Percentiles rank a stretch among this genome's conserved stretches.
These are phyloP conservation scores for Canis aureus DNA, from an alignment of 2,113 vertebrate genomes.

Conservation along the genomic window DNA sequence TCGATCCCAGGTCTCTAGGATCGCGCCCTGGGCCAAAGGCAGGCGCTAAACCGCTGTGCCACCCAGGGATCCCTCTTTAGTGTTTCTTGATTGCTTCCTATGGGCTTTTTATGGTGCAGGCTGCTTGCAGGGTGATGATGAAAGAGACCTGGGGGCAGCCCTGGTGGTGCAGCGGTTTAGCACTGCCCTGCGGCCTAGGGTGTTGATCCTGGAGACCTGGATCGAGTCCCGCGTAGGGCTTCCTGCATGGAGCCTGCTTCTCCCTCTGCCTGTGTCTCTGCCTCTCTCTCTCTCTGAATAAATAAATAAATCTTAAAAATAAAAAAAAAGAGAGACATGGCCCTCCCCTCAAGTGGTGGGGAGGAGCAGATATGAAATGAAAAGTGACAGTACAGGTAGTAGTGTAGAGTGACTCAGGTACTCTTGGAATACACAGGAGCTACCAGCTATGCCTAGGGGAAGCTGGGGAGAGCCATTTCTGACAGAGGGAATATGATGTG, in stretches of 20 bases:
- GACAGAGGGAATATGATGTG: background rate
- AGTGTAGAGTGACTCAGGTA: background rate
- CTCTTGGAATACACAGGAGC: background rate
- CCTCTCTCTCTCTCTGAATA: too few species aligned
- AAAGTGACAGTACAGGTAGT: background rate
- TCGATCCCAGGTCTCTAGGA: too few species aligned
- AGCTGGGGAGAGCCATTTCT: background rate
- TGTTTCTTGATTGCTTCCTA: background rate
- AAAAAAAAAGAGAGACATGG: background rate
- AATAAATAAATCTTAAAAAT: too few species aligned
- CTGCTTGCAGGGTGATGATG: background rate
- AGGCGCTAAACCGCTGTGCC: too few species aligned
- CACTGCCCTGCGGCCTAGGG: too few species aligned
- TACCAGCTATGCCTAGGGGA: background rate
- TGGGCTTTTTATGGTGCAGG: background rate
- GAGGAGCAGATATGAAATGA: background rate
- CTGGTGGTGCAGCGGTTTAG: too few species aligned
- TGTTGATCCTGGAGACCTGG: too few species aligned
- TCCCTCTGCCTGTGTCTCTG: too few species aligned
- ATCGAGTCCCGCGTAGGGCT: too few species aligned
- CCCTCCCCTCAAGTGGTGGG: background rate
- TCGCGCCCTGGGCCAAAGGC: too few species aligned
- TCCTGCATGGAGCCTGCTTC: too few species aligned
- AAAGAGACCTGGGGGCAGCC: too few species aligned
- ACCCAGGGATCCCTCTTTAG: background rate